Evolutionary conservation across 2,113 vertebrate species (phyloP), one percentile per base, ranked within the genome.

Genomic region (Tyto alba): DNA sequence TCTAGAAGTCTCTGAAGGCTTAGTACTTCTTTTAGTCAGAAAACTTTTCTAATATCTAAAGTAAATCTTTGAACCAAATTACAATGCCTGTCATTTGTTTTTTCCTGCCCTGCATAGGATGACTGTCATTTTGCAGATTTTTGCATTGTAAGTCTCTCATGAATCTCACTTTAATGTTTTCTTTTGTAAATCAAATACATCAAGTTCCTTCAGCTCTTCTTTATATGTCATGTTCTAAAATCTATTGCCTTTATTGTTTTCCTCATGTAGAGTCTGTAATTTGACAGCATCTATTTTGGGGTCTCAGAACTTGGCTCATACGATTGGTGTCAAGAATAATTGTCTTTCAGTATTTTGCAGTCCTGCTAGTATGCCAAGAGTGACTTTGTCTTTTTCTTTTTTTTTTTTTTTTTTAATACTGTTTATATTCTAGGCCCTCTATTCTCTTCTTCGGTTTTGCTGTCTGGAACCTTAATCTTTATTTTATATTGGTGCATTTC

Each of bases 1-100:
- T 88, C 92, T 55, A 53, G 68, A 86, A 93, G 22, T 53, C 75
- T 95, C 90, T 94, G 59, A 93, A 66, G 67, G 23, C 68, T 90
- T 83, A 62, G 83, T 23, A 41, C n/a, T 23, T 68, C 83, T 88
- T 88, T 88, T 91, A 94, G 66, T 88, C 47, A 80, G 41, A 80
- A 94, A 90, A 92, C 50, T 90, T 94, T 62, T 80, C 50, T 95
- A 84, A 80, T 93, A 81, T 47, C 76, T 87, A 59, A 96, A 95
- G 71, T 47, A 94, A 88, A 95, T 87, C 79, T 89, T 87, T 95
- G 91, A 92, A 92, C 40, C 52, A 84, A 67, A 60, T 92, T 77
- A 48, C n/a, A 80, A 67, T 87, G 48, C 69, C 40, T 89, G 47
- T 82, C 67, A 52, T 91, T 89, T 94, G 56, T 88, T 93, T 88